Evolutionary conservation across 2,113 vertebrate genomes (phyloP).

Genomic region (Eudyptes chrysolophus): DNA sequence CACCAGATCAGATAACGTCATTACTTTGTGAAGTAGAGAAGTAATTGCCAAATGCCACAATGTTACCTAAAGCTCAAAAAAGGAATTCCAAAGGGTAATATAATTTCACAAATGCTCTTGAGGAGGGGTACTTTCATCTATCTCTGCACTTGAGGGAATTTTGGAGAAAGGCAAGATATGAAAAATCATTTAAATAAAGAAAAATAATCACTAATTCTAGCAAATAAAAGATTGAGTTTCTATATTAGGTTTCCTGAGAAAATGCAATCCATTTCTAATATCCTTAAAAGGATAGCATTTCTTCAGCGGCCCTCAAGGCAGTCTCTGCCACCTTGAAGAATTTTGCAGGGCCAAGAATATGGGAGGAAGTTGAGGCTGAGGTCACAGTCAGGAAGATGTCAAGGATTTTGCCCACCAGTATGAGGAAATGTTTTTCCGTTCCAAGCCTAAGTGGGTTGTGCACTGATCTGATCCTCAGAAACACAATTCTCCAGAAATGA

Average conservation of each 20-base stretch:
- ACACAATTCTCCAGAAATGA: background rate
- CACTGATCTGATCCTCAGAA: background rate
- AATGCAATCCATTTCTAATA: background rate
- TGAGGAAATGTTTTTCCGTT: background rate
- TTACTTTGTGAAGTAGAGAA: background rate
- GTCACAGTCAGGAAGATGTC: background rate
- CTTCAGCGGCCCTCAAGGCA: background rate
- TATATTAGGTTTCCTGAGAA: background rate
- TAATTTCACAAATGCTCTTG: background rate
- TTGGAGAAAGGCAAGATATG: background rate
- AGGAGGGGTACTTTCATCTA: background rate
- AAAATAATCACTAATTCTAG: background rate
- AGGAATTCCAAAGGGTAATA: background rate
- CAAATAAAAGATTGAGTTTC: background rate
- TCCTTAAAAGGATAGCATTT: background rate
- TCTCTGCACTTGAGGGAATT: background rate
- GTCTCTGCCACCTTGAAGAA: background rate
- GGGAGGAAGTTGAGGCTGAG: background rate
- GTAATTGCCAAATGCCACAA: background rate
- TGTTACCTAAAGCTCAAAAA: background rate
- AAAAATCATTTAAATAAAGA: background rate
- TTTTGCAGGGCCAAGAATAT: background rate
- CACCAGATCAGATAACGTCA: background rate
- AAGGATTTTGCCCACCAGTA: background rate
- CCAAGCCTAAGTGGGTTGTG: background rate